These are phyloP conservation scores for Heliconius hermathena DNA, from an alignment of 1,140 invertebrate genomes.

Conservation along the genomic window DNA sequence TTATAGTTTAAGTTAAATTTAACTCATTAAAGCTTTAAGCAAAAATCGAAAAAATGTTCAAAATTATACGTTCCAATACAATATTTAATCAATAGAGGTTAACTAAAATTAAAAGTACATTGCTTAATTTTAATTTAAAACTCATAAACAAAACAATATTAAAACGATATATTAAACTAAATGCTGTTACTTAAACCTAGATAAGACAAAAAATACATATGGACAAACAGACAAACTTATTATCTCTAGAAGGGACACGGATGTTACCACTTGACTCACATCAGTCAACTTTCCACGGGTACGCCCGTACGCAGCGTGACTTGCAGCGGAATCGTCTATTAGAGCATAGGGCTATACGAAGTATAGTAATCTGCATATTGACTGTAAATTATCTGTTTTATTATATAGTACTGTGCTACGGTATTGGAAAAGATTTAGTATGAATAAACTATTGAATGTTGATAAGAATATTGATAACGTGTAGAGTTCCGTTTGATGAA, in stretches of 20 bases:
- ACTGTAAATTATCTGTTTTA: constrained; percentile 41
- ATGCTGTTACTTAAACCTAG: not conserved
- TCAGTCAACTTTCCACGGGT: constrained; percentile 43
- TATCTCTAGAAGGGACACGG: constrained; percentile 5
- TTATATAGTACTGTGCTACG: constrained; percentile 28
- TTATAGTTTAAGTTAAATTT: not conserved
- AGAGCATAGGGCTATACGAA: constrained; percentile 46
- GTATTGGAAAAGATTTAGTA: constrained; percentile 24
- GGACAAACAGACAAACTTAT: not conserved
- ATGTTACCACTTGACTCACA: constrained; percentile 15
- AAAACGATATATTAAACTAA: not conserved
- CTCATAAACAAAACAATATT: too few species aligned
- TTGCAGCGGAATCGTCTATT: constrained; percentile 63
- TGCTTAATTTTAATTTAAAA: too few species aligned
- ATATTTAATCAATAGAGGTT: not conserved
- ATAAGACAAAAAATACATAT: not conserved
- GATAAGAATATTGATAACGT: too few species aligned
- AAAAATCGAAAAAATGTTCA: not conserved
- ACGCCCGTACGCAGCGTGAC: constrained; percentile 57
- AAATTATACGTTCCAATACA: not conserved
- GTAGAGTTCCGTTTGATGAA: too few species aligned
- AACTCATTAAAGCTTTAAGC: not conserved
- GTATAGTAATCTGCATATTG: constrained; percentile 64
- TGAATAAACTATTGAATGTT: not conserved
- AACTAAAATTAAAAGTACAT: too few species aligned